Evolutionary conservation across 2,797 vertebrate genomes (phyloP), one percentile per base, ranked within the genome.

Genomic region (Gadopsis marmoratus): DNA sequence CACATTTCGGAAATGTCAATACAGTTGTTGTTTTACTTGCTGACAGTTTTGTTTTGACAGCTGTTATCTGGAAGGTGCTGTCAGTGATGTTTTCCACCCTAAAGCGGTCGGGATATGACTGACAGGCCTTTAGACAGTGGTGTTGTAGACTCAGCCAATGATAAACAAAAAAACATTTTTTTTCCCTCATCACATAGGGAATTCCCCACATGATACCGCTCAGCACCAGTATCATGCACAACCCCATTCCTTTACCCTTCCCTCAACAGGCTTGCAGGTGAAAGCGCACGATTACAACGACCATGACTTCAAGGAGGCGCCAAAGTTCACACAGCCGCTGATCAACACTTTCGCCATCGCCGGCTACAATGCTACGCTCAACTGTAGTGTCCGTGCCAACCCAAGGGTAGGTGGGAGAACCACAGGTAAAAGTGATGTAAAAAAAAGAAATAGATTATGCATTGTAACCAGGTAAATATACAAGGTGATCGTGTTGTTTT

Each of bases 371-470:
- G 84, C 97, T 31, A 97, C 97, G 47, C 95, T 99, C 74, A 99
- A 99, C 95, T 99, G 98, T 91, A 99, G 98, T 0, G 96, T 99
- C 58, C 95, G 98, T 37, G 98, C 97, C 79, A 98, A 99, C 79
- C 98, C 98, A 68, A 97, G 96, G 97, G 98, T 99, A 97, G 71
- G 84, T 91, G 54, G 29, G n/a, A 58, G 41, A 55, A 76, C 29
- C 9, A 17, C 64, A 79, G 72, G 54, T 67, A 69, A 59, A 77
- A 54, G 37, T 43, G 3, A 9, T 65, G 12, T 37, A 19, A n/a
- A n/a, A n/a, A n/a, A n/a, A n/a, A n/a, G n/a, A n/a, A n/a, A n/a
- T n/a, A n/a, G n/a, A 58, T 29, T 29, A n/a, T 0, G 0, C 37
- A 45, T 39, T 60, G 33, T 54, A 45, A 5, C 13, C 71, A 55